Evolutionary conservation across 2,888 invertebrate genomes (phyloP), one percentile per base, ranked within the genome.

Genomic region (Laothoe populi): DNA sequence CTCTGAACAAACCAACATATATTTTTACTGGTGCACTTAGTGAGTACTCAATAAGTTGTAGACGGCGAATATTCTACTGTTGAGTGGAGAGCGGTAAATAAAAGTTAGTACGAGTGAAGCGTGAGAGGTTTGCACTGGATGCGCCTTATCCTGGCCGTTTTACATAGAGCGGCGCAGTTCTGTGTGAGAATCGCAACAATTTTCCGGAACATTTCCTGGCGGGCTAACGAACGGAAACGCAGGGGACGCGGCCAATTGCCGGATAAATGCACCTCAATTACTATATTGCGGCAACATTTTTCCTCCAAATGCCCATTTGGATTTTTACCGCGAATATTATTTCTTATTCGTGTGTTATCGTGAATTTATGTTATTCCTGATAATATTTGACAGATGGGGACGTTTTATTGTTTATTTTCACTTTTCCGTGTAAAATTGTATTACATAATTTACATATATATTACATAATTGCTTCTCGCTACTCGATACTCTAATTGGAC

Each of bases 211-310:
- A 87, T 88, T 90, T 89, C 88, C 87, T 84, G 80, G 79, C 79
- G 74, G 77, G 82, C 87, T 88, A 90, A 89, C 88, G 88, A 90
- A 88, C 89, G 88, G 88, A 87, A 88, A 84, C 87, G 87, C 88
- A 83, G 84, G 86, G 88, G 87, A 87, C 85, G 84, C 74, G 85
- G 80, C 87, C 90, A 90, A 90, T 89, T 87, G 88, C 79, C 86
- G 85, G 85, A 87, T 88, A 90, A 90, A 88, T 90, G 88, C 86
- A 87, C 87, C 87, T 86, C 88, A 84, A 87, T 88, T 88, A 87
- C 88, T 87, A 82, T 84, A 85, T 86, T 88, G 88, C 82, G 87
- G 86, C 79, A 81, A 84, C 82, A 85, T 88, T 88, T 90, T 90
- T 87, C 84, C 83, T 82, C 74, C 77, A 84, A 84, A 86, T 83